Evolutionary conservation across 2,797 vertebrate genomes (phyloP).

Genomic region (Urophycis tenuis): DNA sequence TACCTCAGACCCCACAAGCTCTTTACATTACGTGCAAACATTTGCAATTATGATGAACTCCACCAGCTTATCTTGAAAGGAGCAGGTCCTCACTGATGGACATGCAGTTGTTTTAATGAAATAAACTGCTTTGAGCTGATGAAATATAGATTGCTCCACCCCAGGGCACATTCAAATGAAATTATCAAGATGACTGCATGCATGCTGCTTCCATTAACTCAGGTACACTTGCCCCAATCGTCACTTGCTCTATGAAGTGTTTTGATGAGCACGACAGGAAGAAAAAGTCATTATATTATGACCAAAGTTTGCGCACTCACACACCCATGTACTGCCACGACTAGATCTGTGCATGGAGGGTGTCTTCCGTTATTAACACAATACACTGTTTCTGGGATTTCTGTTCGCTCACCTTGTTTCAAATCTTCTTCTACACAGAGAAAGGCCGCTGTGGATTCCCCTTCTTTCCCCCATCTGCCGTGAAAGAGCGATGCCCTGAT

Average conservation of each 20-base stretch:
- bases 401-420: not conserved
- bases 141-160: constrained; percentile 69
- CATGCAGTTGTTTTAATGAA: constrained; percentile 69
- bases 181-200: constrained; percentile 65
- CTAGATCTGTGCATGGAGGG: no score
- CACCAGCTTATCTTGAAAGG: constrained; percentile 66
- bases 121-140: constrained; percentile 68
- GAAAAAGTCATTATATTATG: no score
- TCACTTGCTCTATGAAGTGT: constrained; percentile 27
- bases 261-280: no score
- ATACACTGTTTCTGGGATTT: no score
- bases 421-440: constrained; percentile 3
- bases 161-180: constrained; percentile 66
- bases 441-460: constrained; percentile 24
- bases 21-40: constrained; percentile 68
- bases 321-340: no score
- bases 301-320: no score
- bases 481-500: constrained; percentile 55
- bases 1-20: constrained; percentile 62
- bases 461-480: constrained; percentile 28
- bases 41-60: constrained; percentile 75
- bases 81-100: constrained; percentile 66
- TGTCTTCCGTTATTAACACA: no score
- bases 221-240: constrained; percentile 46
- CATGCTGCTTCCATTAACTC: constrained; percentile 53